phyloP scores from a whole-genome alignment of 2,888 invertebrate species.

The Amblyjoppa fuscipennis region DNA sequence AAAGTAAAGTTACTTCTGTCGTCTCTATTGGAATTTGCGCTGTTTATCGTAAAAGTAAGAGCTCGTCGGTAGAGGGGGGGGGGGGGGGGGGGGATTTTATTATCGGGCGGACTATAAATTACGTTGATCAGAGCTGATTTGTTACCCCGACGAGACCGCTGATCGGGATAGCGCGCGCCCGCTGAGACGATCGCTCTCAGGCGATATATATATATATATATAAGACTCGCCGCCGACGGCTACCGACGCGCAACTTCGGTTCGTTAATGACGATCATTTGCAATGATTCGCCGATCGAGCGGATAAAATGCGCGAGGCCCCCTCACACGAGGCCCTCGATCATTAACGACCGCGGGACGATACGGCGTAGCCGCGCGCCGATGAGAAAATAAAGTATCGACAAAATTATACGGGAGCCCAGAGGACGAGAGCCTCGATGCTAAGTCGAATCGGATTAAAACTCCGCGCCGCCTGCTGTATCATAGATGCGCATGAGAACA shows the following conservation, averaged over 20 bases:
- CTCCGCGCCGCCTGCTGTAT: conserved; percentile 22
- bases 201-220: conserved; percentile 20
- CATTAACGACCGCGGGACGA: conserved; percentile 44
- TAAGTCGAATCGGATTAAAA: conserved; percentile 45
- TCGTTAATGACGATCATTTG: conserved; percentile 68
- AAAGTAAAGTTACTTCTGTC: neutral
- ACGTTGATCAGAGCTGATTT: conserved; percentile 60
- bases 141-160: conserved; percentile 42
- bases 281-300: conserved; percentile 65
- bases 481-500: neutral
- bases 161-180: conserved; percentile 35
- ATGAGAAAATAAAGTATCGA: conserved; percentile 44
- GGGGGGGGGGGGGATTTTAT: neutral
- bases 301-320: conserved; percentile 47
- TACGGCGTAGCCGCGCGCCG: neutral
- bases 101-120: conserved; percentile 55
- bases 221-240: conserved; percentile 42
- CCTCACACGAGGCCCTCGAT: conserved; percentile 36
- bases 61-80: neutral
- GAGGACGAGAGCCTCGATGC: conserved; percentile 35
- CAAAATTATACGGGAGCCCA: conserved; percentile 63
- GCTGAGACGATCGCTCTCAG: conserved; percentile 8
- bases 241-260: conserved; percentile 34
- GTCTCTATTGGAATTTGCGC: conserved; percentile 3
- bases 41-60: neutral